Evolutionary conservation across 2,797 vertebrate species (phyloP).

Genomic region (Australoheros facetus): DNA sequence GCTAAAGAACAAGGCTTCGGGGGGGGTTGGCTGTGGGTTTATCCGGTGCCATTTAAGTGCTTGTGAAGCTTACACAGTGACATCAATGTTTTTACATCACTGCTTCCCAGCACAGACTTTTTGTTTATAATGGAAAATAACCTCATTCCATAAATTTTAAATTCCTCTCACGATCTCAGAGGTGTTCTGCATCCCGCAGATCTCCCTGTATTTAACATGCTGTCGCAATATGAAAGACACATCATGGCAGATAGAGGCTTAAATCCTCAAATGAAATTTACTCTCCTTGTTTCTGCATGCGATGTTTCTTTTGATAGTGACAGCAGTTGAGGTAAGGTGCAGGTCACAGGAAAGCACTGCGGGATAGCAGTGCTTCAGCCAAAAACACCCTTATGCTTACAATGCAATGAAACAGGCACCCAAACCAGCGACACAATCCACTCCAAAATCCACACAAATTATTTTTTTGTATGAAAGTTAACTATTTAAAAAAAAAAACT

Average conservation of each 20-base stretch:
- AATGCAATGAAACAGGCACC: conserved; percentile 49
- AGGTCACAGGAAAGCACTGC: conserved; percentile 40
- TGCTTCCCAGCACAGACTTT: conserved; percentile 57
- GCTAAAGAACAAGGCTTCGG: conserved; percentile 72
- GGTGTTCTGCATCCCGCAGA: conserved; percentile 26
- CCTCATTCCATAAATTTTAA: conserved; percentile 38
- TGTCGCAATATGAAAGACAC: conserved; percentile 13
- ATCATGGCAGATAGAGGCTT: not conserved
- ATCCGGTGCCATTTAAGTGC: conserved; percentile 74
- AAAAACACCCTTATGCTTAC: conserved; percentile 48
- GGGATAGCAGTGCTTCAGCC: conserved; percentile 44
- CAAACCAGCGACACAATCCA: conserved; percentile 61
- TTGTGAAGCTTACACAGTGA: conserved; percentile 59
- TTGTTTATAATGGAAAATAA: conserved; percentile 14
- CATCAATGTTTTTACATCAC: conserved; percentile 70
- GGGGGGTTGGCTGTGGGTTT: conserved; percentile 51
- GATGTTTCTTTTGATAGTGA: conserved; percentile 36
- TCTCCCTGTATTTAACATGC: conserved; percentile 17
- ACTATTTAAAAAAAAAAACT: conserved; percentile 35
- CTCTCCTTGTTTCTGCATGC: not conserved
- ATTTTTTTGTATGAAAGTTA: conserved; percentile 64
- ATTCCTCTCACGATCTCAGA: conserved; percentile 44
- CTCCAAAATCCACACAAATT: conserved; percentile 56
- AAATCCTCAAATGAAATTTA: conserved; percentile 11
- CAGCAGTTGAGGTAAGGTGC: conserved; percentile 30